Evolutionary conservation across 2,113 vertebrate genomes (phyloP).

Genomic region (Zosterops borbonicus): DNA sequence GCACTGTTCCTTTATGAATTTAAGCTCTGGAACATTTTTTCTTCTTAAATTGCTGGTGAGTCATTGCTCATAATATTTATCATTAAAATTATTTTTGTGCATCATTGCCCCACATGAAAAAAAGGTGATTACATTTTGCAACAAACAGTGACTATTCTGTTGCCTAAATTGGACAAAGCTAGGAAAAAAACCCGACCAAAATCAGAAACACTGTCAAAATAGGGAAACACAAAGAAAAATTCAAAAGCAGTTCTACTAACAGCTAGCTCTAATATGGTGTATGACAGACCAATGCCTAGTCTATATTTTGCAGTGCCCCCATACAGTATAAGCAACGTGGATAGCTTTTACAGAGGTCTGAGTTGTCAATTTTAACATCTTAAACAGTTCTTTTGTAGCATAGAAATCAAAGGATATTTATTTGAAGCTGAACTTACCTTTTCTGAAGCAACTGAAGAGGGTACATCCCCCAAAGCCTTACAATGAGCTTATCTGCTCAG

Average conservation of each 20-base stretch:
- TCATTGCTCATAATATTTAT: conserved; percentile 6
- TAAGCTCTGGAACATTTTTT: background rate
- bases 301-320: background rate
- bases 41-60: background rate
- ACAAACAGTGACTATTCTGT: background rate
- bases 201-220: background rate
- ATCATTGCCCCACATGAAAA: background rate
- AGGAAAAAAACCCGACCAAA: background rate
- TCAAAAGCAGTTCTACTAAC: background rate
- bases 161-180: background rate
- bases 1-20: background rate
- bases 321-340: background rate
- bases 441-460: background rate
- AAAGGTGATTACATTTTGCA: background rate
- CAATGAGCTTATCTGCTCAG: background rate
- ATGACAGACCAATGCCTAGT: background rate
- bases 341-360: background rate
- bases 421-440: background rate
- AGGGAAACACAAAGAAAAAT: background rate
- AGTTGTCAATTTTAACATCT: background rate
- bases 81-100: background rate
- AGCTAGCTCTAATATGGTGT: background rate
- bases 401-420: background rate
- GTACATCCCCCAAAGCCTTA: background rate
- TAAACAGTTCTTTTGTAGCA: background rate